Percentiles rank a stretch among this genome's conserved stretches.
Evolutionary conservation across 1,140 invertebrate genomes (phyloP).

Genomic region (Chrysoperla carnea): DNA sequence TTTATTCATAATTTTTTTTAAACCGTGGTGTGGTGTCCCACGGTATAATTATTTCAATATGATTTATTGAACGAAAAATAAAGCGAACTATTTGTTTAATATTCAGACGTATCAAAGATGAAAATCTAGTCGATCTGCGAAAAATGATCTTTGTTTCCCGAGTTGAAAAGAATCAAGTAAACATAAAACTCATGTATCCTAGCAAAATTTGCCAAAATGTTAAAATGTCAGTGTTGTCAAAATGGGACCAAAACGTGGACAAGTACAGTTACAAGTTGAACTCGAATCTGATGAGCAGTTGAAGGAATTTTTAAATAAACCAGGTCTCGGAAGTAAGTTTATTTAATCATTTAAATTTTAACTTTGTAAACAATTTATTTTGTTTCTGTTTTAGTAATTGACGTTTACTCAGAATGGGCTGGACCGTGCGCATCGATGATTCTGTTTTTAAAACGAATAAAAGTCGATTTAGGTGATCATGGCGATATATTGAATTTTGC

Average conservation of each 20-base stretch:
- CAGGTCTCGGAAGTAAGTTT: conserved; percentile 58
- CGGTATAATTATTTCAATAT: too few species aligned
- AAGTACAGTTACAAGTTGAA: conserved; percentile 59
- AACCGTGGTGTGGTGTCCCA: too few species aligned
- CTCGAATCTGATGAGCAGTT: conserved; percentile 76
- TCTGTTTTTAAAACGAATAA: conserved; percentile 71
- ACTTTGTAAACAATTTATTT: too few species aligned
- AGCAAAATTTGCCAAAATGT: too few species aligned
- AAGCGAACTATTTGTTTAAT: too few species aligned
- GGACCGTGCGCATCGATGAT: conserved; percentile 78
- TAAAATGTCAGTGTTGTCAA: background rate
- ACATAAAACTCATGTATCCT: too few species aligned
- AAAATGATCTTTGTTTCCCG: too few species aligned
- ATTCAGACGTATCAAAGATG: too few species aligned
- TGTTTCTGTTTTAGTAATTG: conserved; percentile 44
- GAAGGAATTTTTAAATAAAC: conserved; percentile 55
- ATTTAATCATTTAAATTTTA: background rate
- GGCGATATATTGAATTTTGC: conserved; percentile 66
- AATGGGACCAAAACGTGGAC: conserved; percentile 52
- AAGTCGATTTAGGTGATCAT: conserved; percentile 55
- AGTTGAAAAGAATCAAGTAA: too few species aligned
- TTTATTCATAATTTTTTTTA: too few species aligned
- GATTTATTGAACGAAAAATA: too few species aligned
- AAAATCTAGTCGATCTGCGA: too few species aligned
- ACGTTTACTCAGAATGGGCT: conserved; percentile 86